Evolutionary conservation across 2,113 vertebrate genomes (phyloP).

Genomic region (Vidua chalybeata): DNA sequence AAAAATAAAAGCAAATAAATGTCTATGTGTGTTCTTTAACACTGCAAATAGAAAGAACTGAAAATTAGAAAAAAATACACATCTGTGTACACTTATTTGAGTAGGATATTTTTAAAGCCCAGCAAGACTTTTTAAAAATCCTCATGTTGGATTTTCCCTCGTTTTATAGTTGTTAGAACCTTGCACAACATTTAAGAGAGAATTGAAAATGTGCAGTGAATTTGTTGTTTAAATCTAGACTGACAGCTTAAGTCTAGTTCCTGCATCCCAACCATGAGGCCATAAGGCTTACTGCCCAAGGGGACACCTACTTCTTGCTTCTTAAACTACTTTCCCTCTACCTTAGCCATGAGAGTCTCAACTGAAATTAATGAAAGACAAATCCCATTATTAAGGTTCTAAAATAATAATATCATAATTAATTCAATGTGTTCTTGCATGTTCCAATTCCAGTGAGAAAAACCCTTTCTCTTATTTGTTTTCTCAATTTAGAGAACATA

Average conservation of each 20-base stretch:
- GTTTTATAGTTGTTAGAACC: not conserved
- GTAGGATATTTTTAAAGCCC: not conserved
- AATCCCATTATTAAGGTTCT: not conserved
- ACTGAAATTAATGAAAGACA: not conserved
- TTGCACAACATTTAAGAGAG: not conserved
- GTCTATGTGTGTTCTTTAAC: not conserved
- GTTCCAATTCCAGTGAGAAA: not conserved
- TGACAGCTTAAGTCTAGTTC: not conserved
- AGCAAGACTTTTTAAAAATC: not conserved
- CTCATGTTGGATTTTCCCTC: not conserved
- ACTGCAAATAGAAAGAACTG: not conserved
- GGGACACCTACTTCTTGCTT: rapidly evolving
- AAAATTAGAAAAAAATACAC: not conserved
- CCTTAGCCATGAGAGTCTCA: not conserved
- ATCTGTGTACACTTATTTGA: not conserved
- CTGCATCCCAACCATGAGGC: rapidly evolving
- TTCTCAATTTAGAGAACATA: not conserved
- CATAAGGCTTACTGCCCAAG: not conserved
- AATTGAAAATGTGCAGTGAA: rapidly evolving
- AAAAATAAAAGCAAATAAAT: not conserved
- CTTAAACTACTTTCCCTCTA: not conserved
- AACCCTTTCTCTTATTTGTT: not conserved
- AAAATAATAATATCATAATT: not conserved
- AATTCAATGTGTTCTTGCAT: not conserved
- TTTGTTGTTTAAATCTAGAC: not conserved